A percentile compares a stretch with the other conserved stretches of the same genome.
Conservation (phyloP, 2,888 invertebrate genomes). For the Scaptomyza cyrtandrae region DNA sequence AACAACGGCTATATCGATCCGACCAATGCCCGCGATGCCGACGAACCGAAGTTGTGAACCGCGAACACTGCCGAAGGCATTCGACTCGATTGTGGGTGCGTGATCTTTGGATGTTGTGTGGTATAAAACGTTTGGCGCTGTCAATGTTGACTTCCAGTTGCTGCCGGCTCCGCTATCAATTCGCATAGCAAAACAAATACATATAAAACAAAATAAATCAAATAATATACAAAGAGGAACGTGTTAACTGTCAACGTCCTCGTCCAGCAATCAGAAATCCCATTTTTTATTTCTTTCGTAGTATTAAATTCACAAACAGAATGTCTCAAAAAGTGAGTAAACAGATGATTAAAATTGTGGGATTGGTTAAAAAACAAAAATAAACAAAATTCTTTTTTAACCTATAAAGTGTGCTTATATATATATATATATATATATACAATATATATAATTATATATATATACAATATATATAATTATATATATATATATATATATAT, state of each 20-base stretch:
- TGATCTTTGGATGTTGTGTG: constrained; percentile 30
- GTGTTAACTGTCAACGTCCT: constrained; percentile 42
- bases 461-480: too few relatives aligned
- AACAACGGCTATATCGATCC: constrained; percentile 15
- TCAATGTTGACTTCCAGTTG: constrained; percentile 57
- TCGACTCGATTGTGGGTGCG: constrained; percentile 36
- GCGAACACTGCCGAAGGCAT: constrained; percentile 18
- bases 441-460: too few relatives aligned
- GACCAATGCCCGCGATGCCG: constrained; percentile 49
- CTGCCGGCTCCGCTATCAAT: constrained; percentile 60
- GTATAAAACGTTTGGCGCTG: constrained; percentile 65
- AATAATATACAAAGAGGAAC: background rate
- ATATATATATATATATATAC: too few relatives aligned
- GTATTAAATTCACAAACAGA: constrained; percentile 37
- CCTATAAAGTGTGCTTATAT: background rate
- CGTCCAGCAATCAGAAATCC: constrained; percentile 28
- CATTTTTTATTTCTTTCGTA: constrained; percentile 3
- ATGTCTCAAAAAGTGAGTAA: constrained; percentile 64
- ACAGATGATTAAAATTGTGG: background rate
- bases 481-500: too few relatives aligned
- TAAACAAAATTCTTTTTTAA: background rate
- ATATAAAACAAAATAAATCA: constrained; percentile 1
- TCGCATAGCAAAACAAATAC: constrained; percentile 31
- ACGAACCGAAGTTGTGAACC: constrained; percentile 15
- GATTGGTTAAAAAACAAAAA: constrained; percentile 3